Evolutionary conservation across 2,888 invertebrate species (phyloP), one percentile per base, ranked within the genome.

Genomic region (Temnothorax unifasciatus): DNA sequence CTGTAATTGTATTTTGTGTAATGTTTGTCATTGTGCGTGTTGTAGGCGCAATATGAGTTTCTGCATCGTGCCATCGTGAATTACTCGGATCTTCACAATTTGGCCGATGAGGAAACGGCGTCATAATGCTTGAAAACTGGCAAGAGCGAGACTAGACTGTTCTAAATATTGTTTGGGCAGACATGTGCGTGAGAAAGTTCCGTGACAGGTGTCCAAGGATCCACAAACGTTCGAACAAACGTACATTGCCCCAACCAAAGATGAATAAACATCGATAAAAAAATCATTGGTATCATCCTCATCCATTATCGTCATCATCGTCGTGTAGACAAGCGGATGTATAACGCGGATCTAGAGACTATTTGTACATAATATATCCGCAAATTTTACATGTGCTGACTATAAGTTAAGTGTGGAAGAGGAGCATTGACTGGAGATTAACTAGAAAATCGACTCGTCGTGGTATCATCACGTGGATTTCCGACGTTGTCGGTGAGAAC

Each of bases 21-120:
- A 71, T 15, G 2, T 25, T 74, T 64, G 0, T 21, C 21, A 34
- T 74, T 54, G 82, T 86, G 75, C 79, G 71, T 85, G 84, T 96
- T 96, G 47, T 96, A 98, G 98, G 97, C 97, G 95, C 98, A 98
- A 96, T 98, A 98, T 95, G 98, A 98, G 96, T 98, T 98, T 96
- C 96, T 98, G 92, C 98, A 98, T 96, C 97, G 98, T 96, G 98
- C 98, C 95, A 97, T 98, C 95, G 96, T 98, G 90, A 98, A 98
- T 96, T 98, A 98, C 94, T 97, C 98, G 89, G 98, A 98, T 95
- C 96, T 98, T 90, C 98, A 98, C 95, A 97, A 97, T 95, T 95
- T 98, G 88, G 96, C 96, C 77, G 97, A 97, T 83, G 95, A 94
- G 34, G 94, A 94, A 79, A 82, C 92, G 69, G 88, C 88, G 41